Evolutionary conservation across 2,113 vertebrate genomes (phyloP).

Genomic region (Cisticola juncidis): DNA sequence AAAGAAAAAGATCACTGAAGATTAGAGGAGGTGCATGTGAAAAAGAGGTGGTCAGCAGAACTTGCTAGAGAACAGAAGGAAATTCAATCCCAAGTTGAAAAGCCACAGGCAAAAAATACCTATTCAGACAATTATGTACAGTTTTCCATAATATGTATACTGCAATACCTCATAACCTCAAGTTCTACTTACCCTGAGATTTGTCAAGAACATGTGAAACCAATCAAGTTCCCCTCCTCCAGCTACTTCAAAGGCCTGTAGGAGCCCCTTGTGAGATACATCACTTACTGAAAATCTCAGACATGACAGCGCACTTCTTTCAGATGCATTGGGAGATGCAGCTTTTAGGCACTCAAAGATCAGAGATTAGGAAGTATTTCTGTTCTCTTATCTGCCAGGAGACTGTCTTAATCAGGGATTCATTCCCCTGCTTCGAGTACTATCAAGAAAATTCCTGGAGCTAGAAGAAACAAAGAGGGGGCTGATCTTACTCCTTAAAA

Average conservation of each 20-base stretch:
- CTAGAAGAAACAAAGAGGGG: neutral
- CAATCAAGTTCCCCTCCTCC: neutral
- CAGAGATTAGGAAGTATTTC: neutral
- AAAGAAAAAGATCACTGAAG: neutral
- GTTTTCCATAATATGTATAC: neutral
- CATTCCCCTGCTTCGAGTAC: neutral
- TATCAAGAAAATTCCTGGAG: neutral
- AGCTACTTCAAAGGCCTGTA: slow-evolving; percentile 13
- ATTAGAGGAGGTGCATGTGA: neutral
- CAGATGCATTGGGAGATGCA: neutral
- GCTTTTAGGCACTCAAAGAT: neutral
- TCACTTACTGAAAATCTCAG: neutral
- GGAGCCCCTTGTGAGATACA: neutral
- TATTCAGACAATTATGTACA: neutral
- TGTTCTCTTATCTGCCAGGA: neutral
- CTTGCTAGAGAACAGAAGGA: neutral
- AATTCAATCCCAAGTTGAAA: neutral
- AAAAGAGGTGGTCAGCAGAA: neutral
- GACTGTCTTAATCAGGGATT: neutral
- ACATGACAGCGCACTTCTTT: neutral
- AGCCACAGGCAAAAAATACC: neutral
- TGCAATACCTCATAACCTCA: neutral
- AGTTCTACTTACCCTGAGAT: neutral
- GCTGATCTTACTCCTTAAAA: neutral
- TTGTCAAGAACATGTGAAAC: neutral